phyloP scores from a whole-genome alignment of 2,113 vertebrate genomes.

The Coregonus clupeaformis region DNA sequence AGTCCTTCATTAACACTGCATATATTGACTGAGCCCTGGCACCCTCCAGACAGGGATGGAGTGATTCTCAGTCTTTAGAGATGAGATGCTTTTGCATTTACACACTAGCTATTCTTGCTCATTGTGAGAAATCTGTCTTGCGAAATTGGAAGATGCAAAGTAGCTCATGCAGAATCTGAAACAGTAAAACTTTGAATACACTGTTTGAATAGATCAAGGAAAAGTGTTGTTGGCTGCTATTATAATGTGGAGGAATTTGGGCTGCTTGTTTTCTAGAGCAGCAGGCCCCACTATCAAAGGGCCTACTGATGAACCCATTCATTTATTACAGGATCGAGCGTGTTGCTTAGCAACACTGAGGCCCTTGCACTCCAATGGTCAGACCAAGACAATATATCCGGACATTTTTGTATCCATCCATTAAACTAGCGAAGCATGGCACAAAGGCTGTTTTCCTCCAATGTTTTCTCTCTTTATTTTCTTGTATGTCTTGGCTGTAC shows the following conservation, averaged over 20 bases:
- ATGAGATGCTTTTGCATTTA: conserved; percentile 4
- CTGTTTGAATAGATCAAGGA: conserved; percentile 15
- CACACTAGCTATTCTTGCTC: conserved; percentile 48
- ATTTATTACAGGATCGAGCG: conserved; percentile 60
- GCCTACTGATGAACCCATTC: conserved; percentile 52
- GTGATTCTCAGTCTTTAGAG: conserved; percentile 27
- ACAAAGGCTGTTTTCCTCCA: conserved; percentile 57
- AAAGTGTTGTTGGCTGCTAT: conserved; percentile 19
- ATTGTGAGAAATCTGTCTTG: conserved; percentile 30
- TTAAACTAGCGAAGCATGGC: conserved; percentile 34
- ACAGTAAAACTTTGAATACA: conserved; percentile 19
- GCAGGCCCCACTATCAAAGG: conserved; percentile 25
- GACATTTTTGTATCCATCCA: conserved; percentile 21
- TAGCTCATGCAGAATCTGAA: conserved; percentile 27
- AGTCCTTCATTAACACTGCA: conserved; percentile 50
- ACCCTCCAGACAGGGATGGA: conserved; percentile 28
- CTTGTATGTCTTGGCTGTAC: conserved; percentile 34
- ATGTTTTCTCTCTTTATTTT: conserved; percentile 15
- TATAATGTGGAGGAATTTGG: conserved; percentile 29
- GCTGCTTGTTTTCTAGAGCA: conserved; percentile 15
- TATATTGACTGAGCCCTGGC: conserved; percentile 23
- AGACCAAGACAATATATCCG: conserved; percentile 35
- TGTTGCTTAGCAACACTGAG: conserved; percentile 61
- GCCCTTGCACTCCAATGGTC: conserved; percentile 41
- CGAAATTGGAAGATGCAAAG: conserved; percentile 33